Evolutionary conservation across 2,113 vertebrate genomes (phyloP).

Genomic region (Climacteris rufus): DNA sequence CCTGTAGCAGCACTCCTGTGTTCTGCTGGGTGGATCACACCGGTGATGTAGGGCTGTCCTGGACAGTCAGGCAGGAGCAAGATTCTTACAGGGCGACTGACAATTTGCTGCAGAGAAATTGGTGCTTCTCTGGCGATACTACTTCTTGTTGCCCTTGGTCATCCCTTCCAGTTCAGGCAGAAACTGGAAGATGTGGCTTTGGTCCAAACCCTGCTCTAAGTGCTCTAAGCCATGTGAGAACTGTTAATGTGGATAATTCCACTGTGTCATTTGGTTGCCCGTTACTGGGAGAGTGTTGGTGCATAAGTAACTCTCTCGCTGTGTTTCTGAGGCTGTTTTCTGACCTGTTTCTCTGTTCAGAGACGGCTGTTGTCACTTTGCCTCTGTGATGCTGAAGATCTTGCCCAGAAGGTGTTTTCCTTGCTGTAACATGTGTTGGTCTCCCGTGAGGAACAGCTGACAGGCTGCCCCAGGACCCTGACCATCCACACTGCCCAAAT

Average conservation of each 20-base stretch:
- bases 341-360: background rate
- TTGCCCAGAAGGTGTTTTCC: background rate
- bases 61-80: background rate
- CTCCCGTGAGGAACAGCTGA: background rate
- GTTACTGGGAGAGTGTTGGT: background rate
- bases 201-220: background rate
- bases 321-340: background rate
- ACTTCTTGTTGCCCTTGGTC: background rate
- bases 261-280: rapidly evolving
- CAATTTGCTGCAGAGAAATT: background rate
- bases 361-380: background rate
- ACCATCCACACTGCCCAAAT: background rate
- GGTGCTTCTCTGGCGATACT: background rate
- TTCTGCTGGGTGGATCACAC: background rate
- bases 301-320: rapidly evolving
- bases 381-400: background rate
- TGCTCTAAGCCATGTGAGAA: background rate
- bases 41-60: rapidly evolving
- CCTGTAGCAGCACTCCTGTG: background rate
- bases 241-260: background rate
- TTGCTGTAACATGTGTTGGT: rapidly evolving
- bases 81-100: background rate
- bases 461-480: background rate
- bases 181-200: background rate
- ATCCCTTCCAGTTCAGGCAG: background rate